These are phyloP conservation scores for Girardinichthys multiradiatus DNA, from an alignment of 2,113 vertebrate genomes.

Conservation along the genomic window DNA sequence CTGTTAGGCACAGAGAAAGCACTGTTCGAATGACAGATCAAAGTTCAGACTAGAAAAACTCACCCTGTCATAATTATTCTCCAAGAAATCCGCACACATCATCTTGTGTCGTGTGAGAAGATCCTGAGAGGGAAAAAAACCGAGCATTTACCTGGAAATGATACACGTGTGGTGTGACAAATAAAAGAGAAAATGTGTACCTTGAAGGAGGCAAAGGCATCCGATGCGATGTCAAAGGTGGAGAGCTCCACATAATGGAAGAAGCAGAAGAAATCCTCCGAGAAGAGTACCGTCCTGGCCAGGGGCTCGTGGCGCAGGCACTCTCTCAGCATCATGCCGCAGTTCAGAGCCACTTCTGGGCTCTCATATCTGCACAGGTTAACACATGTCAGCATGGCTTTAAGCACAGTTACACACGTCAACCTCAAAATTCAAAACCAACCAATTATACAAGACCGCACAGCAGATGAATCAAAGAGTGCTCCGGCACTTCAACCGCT, in stretches of 20 bases:
- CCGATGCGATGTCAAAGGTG: constrained; percentile 85
- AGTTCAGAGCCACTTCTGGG: constrained; percentile 83
- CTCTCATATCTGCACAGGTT: constrained; percentile 78
- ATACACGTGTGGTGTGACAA: background rate
- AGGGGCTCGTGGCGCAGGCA: constrained; percentile 84
- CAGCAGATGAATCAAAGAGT: background rate
- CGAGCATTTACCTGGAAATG: constrained; percentile 1
- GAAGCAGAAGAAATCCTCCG: constrained; percentile 82
- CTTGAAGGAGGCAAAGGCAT: constrained; percentile 86
- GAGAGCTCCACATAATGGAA: constrained; percentile 84
- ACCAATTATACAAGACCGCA: background rate
- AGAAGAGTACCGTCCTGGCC: constrained; percentile 80
- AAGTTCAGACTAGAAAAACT: constrained; percentile 57
- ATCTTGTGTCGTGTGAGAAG: constrained; percentile 95
- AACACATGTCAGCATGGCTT: constrained; percentile 22
- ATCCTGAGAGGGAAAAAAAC: constrained; percentile 81
- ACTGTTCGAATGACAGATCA: background rate
- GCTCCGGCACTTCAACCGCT: background rate
- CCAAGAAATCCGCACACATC: constrained; percentile 95
- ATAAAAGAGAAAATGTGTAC: constrained; percentile 34
- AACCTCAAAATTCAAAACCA: background rate
- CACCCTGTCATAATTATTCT: constrained; percentile 95
- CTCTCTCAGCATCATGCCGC: constrained; percentile 85
- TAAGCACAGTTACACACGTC: background rate
- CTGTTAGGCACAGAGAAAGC: background rate